Base-by-base conservation (phyloP, 2,797 vertebrate genomes). In the Florisuga fusca region DNA sequence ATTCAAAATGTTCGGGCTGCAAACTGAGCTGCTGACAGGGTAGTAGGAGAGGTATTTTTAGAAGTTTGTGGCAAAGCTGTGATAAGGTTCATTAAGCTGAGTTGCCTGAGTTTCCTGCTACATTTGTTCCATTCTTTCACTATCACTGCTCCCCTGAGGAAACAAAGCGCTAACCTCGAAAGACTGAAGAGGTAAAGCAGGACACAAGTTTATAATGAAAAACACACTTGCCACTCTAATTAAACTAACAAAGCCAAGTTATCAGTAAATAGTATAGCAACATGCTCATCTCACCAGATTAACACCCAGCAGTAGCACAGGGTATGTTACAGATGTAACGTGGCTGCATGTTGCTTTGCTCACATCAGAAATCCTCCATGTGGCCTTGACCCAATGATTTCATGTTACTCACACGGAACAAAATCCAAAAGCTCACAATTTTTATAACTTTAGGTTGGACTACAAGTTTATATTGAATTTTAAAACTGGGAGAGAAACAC, bases 91-190 rank as follows among this genome's bases (percentile, higher is more conserved):
- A 81, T 48, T 62, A 97, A 88, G 61, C 77, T 79, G 90, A 96
- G 92, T 98, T 98, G 97, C 97, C 97, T 85, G 87, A 61, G 69
- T 81, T 41, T 41, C 38, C 95, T 97, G 96, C 94, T 94, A 92
- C 96, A 63, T 64, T 66, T 36, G 58, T 91, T 92, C 83, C 91
- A 92, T 88, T 95, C 94, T 94, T 97, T 81, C 53, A 55, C 58
- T 89, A 59, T 90, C 77, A 20, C 55, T 43, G 57, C 41, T 91
- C 59, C 59, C 79, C 75, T 33, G 38, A 84, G 67, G 73, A 86
- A 95, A 63, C 53, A 81, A 96, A 73, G 55, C 4, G 4, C 92
- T 86, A 68, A 31, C 53, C 66, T 86, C 51, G 33, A 58, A 41
- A 38, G 17, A 55, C 1, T 43, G 20, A 84, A 68, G 50, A 79